A percentile compares a stretch with the other conserved stretches of the same genome.
Evolutionary conservation across 2,888 invertebrate species (phyloP).

Genomic region (Steromphala cineraria): DNA sequence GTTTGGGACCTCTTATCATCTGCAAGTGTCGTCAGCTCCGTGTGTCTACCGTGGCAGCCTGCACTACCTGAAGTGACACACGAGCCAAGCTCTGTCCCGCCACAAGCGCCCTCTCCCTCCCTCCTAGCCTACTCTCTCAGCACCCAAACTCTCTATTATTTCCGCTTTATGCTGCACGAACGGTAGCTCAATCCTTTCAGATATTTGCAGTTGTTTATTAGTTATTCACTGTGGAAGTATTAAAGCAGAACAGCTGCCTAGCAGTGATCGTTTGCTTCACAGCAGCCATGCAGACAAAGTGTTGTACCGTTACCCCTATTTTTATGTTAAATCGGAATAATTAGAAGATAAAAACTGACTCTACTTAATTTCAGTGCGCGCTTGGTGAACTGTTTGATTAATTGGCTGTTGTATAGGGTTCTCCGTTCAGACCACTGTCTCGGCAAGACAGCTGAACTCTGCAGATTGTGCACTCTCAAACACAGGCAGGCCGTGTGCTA

Average conservation of each 20-base stretch:
- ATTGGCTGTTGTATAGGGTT: slow-evolving; percentile 20
- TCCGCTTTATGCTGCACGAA: slow-evolving; percentile 13
- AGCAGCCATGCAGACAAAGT: slow-evolving; percentile 15
- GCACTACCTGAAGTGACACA: neutral
- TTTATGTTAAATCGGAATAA: slow-evolving; percentile 23
- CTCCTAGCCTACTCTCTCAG: neutral
- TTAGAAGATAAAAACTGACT: slow-evolving; percentile 22
- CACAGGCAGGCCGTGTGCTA: slow-evolving; percentile 1
- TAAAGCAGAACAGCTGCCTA: slow-evolving; percentile 14
- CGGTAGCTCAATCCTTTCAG: slow-evolving; percentile 20
- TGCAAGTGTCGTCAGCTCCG: neutral
- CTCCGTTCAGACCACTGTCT: neutral
- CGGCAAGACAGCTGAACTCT: slow-evolving; percentile 4
- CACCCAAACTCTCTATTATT: slow-evolving; percentile 18
- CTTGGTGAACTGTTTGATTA: slow-evolving; percentile 22
- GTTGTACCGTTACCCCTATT: slow-evolving; percentile 19
- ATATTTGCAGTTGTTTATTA: slow-evolving; percentile 20
- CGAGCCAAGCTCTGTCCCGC: neutral
- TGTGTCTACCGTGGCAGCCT: neutral
- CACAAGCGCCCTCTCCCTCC: neutral
- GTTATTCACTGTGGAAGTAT: slow-evolving; percentile 16
- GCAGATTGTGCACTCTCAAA: neutral
- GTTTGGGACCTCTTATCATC: slow-evolving; percentile 1
- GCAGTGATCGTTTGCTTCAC: slow-evolving; percentile 4
- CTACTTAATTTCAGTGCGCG: slow-evolving; percentile 23